Evolutionary conservation across 2,797 vertebrate genomes (phyloP).

Genomic region (Sebastes elongatus): DNA sequence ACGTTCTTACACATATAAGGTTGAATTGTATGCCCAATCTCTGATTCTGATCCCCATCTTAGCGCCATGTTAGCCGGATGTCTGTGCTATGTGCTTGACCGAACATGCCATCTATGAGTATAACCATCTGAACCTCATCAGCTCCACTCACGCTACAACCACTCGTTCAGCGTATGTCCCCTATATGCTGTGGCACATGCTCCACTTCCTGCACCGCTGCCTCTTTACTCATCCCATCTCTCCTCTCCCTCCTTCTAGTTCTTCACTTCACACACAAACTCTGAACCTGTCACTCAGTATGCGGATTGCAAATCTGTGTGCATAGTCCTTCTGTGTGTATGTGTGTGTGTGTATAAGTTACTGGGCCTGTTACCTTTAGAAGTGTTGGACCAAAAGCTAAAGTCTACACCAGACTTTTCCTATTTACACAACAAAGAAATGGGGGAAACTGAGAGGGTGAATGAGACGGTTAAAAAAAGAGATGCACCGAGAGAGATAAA

Average conservation of each 20-base stretch:
- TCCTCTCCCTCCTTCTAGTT: slow-evolving; percentile 22
- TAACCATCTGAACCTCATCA: slow-evolving; percentile 30
- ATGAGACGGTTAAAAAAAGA: not conserved
- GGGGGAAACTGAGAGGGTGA: not conserved
- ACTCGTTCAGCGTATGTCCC: slow-evolving; percentile 2
- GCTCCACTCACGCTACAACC: not conserved
- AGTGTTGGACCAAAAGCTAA: slow-evolving; percentile 17
- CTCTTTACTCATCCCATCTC: slow-evolving; percentile 35
- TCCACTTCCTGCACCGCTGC: slow-evolving; percentile 40
- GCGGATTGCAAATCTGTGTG: slow-evolving; percentile 20
- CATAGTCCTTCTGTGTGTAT: not conserved
- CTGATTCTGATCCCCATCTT: not conserved
- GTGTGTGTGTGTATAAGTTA: not conserved
- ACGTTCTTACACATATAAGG: not conserved
- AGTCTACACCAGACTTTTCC: slow-evolving; percentile 17
- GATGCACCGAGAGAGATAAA: not conserved
- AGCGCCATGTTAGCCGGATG: not conserved
- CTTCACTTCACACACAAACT: slow-evolving; percentile 13
- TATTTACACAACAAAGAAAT: slow-evolving; percentile 45
- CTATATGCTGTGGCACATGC: slow-evolving; percentile 22
- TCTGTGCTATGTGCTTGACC: not conserved
- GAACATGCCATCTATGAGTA: not conserved
- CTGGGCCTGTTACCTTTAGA: slow-evolving; percentile 10
- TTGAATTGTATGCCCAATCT: not conserved
- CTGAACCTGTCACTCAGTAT: slow-evolving; percentile 24